phyloP scores from a whole-genome alignment of 2,797 vertebrate species.

The Centropyge bicolor region DNA sequence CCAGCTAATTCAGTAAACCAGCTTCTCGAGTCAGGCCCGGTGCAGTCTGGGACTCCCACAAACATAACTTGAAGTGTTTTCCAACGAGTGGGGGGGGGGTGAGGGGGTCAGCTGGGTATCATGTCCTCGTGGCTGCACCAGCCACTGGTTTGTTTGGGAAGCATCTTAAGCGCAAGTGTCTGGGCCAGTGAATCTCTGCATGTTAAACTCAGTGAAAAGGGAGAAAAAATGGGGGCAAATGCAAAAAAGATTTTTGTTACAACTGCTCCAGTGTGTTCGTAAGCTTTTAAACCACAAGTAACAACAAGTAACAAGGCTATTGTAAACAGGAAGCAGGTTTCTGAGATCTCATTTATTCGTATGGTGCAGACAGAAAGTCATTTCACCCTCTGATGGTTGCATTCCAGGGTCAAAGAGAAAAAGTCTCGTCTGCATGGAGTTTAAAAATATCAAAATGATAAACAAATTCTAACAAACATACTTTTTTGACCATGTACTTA shows the following conservation, averaged over 20 bases:
- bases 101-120: neutral
- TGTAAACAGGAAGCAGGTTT: constrained; percentile 65
- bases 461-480: constrained; percentile 21
- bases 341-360: constrained; percentile 54
- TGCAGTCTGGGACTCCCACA: neutral
- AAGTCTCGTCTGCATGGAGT: constrained; percentile 44
- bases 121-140: neutral
- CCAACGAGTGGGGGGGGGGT: neutral
- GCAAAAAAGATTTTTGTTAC: constrained; percentile 24
- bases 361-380: constrained; percentile 42
- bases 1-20: constrained; percentile 9
- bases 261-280: constrained; percentile 35
- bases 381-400: constrained; percentile 53
- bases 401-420: constrained; percentile 41
- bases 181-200: neutral
- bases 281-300: constrained; percentile 44
- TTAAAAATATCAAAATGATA: constrained; percentile 26
- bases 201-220: neutral
- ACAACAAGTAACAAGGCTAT: constrained; percentile 11
- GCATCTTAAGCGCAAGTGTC: neutral
- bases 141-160: constrained; percentile 19
- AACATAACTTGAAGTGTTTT: constrained; percentile 2
- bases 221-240: constrained; percentile 20
- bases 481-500: neutral
- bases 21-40: neutral